Evolutionary conservation across 2,113 vertebrate species (phyloP), one percentile per base, ranked within the genome.

Genomic region (Synodontis membranacea): DNA sequence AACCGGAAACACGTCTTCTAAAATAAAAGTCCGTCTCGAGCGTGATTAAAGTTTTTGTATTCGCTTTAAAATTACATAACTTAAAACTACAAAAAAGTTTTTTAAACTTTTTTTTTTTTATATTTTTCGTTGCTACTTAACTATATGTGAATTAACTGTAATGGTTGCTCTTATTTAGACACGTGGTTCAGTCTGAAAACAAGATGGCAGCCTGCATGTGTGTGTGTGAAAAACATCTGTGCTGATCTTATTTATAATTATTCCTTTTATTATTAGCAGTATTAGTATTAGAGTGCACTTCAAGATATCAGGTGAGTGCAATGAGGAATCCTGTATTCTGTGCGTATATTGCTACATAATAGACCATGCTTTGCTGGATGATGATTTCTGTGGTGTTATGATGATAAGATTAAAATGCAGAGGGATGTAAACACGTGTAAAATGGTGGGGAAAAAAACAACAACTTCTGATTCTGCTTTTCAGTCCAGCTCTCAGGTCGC

Each of bases 121-220:
- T 78, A 0, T 21, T 78, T 50, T 50, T n/a, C 5, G 28, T 48
- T 50, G 23, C 10, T 2, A 46, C 7, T 46, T 75, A 48, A 76
- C 48, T 48, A 31, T 9, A 78, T 78, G 9, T 78, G 7, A 78
- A 14, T n/a, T 1, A n/a, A 15, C 74, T 79, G n/a, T 68, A 48
- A 48, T 23, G 1, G 2, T 34, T 31, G 68, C 50, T 56, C 68
- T 56, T 84, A 84, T 52, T 74, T 62, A 42, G 56, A 70, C 86
- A 87, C 84, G 86, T 88, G 80, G 44, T 66, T 62, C 14, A 11
- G 56, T 68, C 1, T 76, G 42, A 58, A 80, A 28, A n/a, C 34
- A 74, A 81, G 70, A 87, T 89, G 88, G 86, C 74, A 39, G 74
- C 84, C 19, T 46, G 75, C 79, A n/a, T 85, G 79, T 52, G 37